These are phyloP conservation scores for Denticeps clupeoides DNA, from an alignment of 2,797 vertebrate genomes.

Conservation along the genomic window DNA sequence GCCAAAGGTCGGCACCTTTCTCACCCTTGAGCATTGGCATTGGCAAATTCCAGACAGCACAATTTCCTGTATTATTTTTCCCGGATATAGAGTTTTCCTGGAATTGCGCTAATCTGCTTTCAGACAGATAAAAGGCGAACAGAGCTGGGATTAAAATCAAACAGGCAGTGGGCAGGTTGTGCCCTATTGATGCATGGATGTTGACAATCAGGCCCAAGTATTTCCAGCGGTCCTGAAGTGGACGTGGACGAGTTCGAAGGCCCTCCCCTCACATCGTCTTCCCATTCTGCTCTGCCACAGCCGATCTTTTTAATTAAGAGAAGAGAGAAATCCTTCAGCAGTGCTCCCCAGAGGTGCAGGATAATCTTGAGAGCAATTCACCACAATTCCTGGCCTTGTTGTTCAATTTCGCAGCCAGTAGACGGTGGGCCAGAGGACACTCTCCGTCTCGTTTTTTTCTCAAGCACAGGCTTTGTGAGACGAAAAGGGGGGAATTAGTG, in stretches of 20 bases:
- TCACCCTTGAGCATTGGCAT: no score
- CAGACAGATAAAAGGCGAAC: no score
- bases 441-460: constrained; percentile 18
- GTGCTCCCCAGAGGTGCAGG: constrained; percentile 43
- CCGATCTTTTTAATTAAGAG: constrained; percentile 17
- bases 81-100: no score
- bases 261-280: neutral
- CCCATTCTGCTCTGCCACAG: constrained; percentile 18
- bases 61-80: no score
- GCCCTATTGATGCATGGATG: no score
- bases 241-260: no score
- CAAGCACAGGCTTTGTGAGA: neutral
- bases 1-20: neutral
- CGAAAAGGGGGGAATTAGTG: constrained; percentile 7
- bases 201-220: no score
- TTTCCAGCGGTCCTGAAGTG: no score
- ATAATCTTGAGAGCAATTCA: constrained; percentile 32
- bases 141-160: no score
- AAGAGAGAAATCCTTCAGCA: constrained; percentile 35
- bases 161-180: no score
- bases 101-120: no score
- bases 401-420: constrained; percentile 38
- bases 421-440: constrained; percentile 13
- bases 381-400: constrained; percentile 39
- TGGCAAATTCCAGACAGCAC: no score